These are phyloP conservation scores for Rhynchopsitta pachyrhyncha DNA, from an alignment of 2,113 vertebrate genomes.

Conservation along the genomic window DNA sequence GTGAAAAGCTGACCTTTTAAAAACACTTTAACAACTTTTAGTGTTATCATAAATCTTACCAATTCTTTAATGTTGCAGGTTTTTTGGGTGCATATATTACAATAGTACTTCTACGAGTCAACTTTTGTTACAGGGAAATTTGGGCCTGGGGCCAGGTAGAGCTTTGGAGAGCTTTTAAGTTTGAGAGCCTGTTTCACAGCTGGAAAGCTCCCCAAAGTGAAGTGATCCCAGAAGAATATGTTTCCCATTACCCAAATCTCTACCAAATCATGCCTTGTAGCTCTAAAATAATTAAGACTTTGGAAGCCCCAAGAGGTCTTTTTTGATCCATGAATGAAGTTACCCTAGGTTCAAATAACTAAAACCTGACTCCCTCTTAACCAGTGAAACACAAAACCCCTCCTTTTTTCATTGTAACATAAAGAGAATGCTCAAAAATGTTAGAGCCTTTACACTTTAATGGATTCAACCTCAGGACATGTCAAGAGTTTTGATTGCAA, in stretches of 20 bases:
- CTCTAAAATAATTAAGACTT: constrained; percentile 80
- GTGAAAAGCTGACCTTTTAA: constrained; percentile 65
- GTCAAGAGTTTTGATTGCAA: constrained; percentile 44
- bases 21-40: constrained; percentile 51
- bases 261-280: constrained; percentile 73
- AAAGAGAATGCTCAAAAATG: constrained; percentile 57
- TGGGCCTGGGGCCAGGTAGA: constrained; percentile 58
- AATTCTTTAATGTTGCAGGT: constrained; percentile 48
- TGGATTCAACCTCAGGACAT: constrained; percentile 39
- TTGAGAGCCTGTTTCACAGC: constrained; percentile 66
- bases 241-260: constrained; percentile 75
- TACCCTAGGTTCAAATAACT: constrained; percentile 73
- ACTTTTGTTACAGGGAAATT: constrained; percentile 66
- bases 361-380: constrained; percentile 69
- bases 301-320: constrained; percentile 73
- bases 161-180: constrained; percentile 70
- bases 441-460: constrained; percentile 63
- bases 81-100: constrained; percentile 50
- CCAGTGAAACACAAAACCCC: constrained; percentile 72
- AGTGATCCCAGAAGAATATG: constrained; percentile 71
- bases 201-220: constrained; percentile 71
- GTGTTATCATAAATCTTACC: constrained; percentile 60
- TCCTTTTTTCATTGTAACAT: constrained; percentile 70
- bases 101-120: constrained; percentile 28
- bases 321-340: constrained; percentile 78